phyloP scores from a whole-genome alignment of 2,113 vertebrate genomes.

The Atherinomorus stipes region DNA sequence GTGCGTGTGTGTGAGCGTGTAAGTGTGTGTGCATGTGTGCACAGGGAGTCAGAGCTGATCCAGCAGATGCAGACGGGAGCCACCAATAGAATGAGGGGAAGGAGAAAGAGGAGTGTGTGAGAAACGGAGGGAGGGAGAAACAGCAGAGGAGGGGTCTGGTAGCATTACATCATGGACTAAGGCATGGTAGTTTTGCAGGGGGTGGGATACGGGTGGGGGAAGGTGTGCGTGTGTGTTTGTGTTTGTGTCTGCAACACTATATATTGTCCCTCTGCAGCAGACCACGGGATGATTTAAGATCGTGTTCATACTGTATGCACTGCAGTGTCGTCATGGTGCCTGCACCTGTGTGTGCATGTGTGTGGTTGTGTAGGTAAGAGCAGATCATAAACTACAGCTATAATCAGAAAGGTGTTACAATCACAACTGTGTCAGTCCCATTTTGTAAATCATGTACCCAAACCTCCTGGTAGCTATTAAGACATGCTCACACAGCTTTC shows the following conservation, averaged over 20 bases:
- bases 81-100: slow-evolving; percentile 76
- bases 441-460: slow-evolving; percentile 31
- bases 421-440: slow-evolving; percentile 14
- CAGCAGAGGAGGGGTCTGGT: slow-evolving; percentile 77
- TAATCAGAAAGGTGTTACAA: slow-evolving; percentile 26
- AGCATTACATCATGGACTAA: slow-evolving; percentile 82
- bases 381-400: slow-evolving; percentile 27
- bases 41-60: slow-evolving; percentile 73
- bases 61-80: slow-evolving; percentile 79
- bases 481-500: slow-evolving; percentile 40
- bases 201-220: slow-evolving; percentile 67
- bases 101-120: slow-evolving; percentile 66
- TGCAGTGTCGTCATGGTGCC: slow-evolving; percentile 59
- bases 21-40: slow-evolving; percentile 40
- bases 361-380: slow-evolving; percentile 27
- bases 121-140: slow-evolving; percentile 58
- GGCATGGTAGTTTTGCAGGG: slow-evolving; percentile 74
- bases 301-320: slow-evolving; percentile 56
- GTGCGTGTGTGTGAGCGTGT: slow-evolving; percentile 38
- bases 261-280: slow-evolving; percentile 61
- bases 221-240: slow-evolving; percentile 63
- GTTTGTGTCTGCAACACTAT: slow-evolving; percentile 66
- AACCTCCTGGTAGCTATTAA: slow-evolving; percentile 40
- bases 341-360: slow-evolving; percentile 64
- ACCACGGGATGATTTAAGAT: slow-evolving; percentile 69